A percentile compares a stretch with the other conserved stretches of the same genome.
phyloP scores from a whole-genome alignment of 2,797 vertebrate genomes.

The Myotis myotis region DNA sequence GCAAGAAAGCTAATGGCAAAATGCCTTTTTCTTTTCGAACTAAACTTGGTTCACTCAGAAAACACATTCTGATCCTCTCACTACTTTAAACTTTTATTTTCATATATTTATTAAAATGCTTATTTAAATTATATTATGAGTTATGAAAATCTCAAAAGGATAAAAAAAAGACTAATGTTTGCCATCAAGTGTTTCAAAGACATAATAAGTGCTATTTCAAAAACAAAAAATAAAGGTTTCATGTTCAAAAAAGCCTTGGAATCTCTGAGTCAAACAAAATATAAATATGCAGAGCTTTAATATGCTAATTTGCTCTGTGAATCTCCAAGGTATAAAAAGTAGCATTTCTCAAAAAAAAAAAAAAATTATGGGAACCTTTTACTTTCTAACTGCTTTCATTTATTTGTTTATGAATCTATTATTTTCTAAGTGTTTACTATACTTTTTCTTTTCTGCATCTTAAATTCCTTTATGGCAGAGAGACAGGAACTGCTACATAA shows the following conservation, averaged over 20 bases:
- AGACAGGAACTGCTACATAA: background rate
- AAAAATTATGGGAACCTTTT: background rate
- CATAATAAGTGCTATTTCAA: background rate
- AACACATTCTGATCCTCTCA: conserved; percentile 58
- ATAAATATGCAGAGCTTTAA: conserved; percentile 19
- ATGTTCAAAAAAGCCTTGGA: background rate
- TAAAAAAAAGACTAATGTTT: conserved; percentile 22
- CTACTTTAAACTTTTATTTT: conserved; percentile 59
- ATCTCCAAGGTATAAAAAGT: background rate
- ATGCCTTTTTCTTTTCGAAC: conserved; percentile 61
- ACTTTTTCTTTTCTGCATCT: background rate
- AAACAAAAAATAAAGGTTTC: background rate
- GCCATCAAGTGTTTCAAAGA: background rate
- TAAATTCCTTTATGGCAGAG: background rate
- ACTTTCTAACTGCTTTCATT: background rate
- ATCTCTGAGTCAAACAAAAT: conserved; percentile 24
- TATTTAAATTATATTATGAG: conserved; percentile 46
- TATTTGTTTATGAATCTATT: conserved; percentile 36
- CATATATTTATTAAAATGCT: conserved; percentile 50
- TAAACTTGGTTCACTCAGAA: conserved; percentile 67
- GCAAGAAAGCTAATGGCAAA: conserved; percentile 62
- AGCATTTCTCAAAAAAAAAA: background rate
- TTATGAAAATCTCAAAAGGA: conserved; percentile 19
- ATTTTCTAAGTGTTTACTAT: background rate
- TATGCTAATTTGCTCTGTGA: conserved; percentile 56